These are phyloP conservation scores for Andrena fulva DNA, from an alignment of 2,888 invertebrate genomes.

Conservation along the genomic window DNA sequence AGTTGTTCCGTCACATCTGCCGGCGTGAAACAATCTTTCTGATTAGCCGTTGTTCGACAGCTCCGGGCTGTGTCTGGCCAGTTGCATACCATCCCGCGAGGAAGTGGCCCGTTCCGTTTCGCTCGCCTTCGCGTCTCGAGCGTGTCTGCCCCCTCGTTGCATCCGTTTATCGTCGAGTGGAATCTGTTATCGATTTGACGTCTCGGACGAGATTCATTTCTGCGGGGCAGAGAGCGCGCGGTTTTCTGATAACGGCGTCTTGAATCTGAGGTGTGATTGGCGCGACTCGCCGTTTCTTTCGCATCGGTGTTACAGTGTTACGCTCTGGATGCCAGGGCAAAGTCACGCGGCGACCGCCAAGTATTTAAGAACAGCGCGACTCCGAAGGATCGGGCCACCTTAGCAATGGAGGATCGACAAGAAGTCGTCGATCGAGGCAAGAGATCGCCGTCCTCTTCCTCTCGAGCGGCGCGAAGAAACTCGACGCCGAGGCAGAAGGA, in stretches of 20 bases:
- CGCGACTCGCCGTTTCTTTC: neutral
- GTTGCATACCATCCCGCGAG: conserved; percentile 34
- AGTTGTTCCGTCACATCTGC: conserved; percentile 54
- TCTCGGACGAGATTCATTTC: conserved; percentile 17
- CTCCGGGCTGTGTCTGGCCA: conserved; percentile 18
- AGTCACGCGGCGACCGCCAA: neutral
- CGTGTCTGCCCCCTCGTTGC: conserved; percentile 26
- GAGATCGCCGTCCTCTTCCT: conserved; percentile 43
- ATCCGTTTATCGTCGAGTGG: conserved; percentile 20
- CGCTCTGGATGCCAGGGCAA: too few relatives aligned
- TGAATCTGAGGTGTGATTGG: neutral
- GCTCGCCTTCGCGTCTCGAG: conserved; percentile 5
- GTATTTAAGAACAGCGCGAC: conserved; percentile 12
- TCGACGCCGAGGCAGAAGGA: conserved; percentile 24
- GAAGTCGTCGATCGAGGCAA: conserved; percentile 60
- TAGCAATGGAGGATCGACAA: conserved; percentile 27
- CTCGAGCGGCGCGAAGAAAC: conserved; percentile 40
- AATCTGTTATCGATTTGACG: conserved; percentile 45
- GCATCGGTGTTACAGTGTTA: neutral
- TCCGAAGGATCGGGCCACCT: conserved; percentile 38
- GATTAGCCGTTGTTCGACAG: conserved; percentile 55
- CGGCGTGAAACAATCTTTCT: conserved; percentile 47
- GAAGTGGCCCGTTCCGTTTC: neutral
- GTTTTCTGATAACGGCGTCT: neutral
- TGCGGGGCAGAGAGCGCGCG: neutral